Conservation (phyloP, 2,888 invertebrate genomes). For the Neria commutata region DNA sequence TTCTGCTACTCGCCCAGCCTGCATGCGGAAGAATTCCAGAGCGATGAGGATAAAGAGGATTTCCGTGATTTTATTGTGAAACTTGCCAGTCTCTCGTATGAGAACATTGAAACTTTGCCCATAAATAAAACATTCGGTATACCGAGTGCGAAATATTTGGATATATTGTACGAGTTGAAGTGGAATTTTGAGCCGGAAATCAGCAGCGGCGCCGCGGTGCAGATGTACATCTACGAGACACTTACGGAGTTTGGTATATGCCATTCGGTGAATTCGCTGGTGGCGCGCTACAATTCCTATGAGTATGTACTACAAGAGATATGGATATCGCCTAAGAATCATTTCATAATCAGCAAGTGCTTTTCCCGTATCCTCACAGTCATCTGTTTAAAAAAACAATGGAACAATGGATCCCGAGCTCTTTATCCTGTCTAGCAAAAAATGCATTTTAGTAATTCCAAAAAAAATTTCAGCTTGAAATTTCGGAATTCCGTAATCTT, state of each 20-base stretch:
- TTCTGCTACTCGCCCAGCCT: conserved; percentile 26
- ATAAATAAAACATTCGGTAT: conserved; percentile 64
- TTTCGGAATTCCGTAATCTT: too few species aligned
- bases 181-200: conserved; percentile 66
- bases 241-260: conserved; percentile 75
- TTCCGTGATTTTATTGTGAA: conserved; percentile 66
- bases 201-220: conserved; percentile 65
- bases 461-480: too few species aligned
- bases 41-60: conserved; percentile 64
- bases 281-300: conserved; percentile 64
- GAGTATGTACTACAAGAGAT: conserved; percentile 44
- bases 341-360: neutral
- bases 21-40: conserved; percentile 46
- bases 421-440: neutral
- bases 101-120: conserved; percentile 67
- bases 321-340: too few species aligned
- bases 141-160: conserved; percentile 66
- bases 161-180: conserved; percentile 62
- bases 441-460: neutral
- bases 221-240: conserved; percentile 66
- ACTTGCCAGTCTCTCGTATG: conserved; percentile 67
- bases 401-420: neutral
- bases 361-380: neutral
- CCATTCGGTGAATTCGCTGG: conserved; percentile 71
- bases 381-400: neutral